These are phyloP conservation scores for Sitodiplosis mosellana DNA, from an alignment of 1,140 invertebrate genomes.

Conservation along the genomic window DNA sequence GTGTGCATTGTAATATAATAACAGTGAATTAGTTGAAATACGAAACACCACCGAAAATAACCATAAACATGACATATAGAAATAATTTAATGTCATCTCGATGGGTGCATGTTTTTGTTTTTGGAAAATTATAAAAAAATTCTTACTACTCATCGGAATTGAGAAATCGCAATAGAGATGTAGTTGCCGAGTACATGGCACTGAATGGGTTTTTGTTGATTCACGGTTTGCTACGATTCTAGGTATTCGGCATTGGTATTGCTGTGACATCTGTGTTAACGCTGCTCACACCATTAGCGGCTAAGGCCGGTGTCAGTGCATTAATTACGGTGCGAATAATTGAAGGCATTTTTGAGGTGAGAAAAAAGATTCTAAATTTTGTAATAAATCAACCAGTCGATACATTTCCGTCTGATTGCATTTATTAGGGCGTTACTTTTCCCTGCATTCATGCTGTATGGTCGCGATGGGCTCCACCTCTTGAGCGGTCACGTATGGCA, in stretches of 20 bases:
- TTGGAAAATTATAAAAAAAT: too few species aligned
- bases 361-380: background rate
- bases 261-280: conserved; percentile 63
- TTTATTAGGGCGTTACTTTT: conserved; percentile 64
- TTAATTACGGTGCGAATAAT: conserved; percentile 59
- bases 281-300: conserved; percentile 60
- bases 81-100: too few species aligned
- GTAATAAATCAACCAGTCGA: too few species aligned
- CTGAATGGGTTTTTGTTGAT: too few species aligned
- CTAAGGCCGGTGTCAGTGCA: conserved; percentile 45
- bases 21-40: too few species aligned
- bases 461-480: conserved; percentile 72
- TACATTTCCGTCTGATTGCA: background rate
- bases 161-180: too few species aligned
- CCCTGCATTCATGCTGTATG: conserved; percentile 77
- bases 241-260: conserved; percentile 62
- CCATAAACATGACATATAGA: too few species aligned
- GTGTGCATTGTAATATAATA: too few species aligned
- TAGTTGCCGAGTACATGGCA: too few species aligned
- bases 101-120: too few species aligned
- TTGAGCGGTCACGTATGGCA: conserved; percentile 58
- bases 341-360: conserved; percentile 74
- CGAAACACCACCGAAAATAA: too few species aligned
- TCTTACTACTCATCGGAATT: too few species aligned
- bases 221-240: background rate